These are phyloP conservation scores for Uria lomvia DNA, from an alignment of 2,113 vertebrate species.

Conservation along the genomic window DNA sequence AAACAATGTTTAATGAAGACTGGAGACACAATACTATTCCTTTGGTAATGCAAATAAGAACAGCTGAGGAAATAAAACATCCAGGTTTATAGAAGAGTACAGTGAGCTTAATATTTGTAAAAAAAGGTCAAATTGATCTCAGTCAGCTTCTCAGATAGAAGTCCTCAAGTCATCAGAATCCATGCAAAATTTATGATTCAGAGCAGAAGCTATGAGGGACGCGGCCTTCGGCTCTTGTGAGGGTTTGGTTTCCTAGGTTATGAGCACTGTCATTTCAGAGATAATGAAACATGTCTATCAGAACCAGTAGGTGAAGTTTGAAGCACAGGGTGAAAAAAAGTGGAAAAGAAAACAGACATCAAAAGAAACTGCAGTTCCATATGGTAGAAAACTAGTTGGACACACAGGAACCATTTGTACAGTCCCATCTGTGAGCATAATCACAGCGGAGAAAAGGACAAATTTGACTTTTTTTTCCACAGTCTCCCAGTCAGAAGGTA, in stretches of 20 bases:
- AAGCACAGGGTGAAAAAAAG: background rate
- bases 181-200: background rate
- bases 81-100: background rate
- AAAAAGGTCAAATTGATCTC: background rate
- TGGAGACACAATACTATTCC: background rate
- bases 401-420: fast-evolving
- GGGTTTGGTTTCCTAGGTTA: background rate
- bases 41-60: background rate
- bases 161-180: background rate
- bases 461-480: background rate
- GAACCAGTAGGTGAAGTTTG: background rate
- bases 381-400: background rate
- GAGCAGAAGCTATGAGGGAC: background rate
- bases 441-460: background rate
- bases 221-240: fast-evolving
- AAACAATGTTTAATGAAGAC: background rate
- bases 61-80: background rate
- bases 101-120: background rate
- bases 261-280: background rate
- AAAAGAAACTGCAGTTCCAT: background rate
- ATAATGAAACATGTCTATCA: background rate
- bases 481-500: background rate
- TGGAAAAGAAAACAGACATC: background rate
- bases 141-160: background rate
- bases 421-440: background rate